These are phyloP conservation scores for Enhydra lutris DNA, from an alignment of 2,113 vertebrate genomes.

Conservation along the genomic window DNA sequence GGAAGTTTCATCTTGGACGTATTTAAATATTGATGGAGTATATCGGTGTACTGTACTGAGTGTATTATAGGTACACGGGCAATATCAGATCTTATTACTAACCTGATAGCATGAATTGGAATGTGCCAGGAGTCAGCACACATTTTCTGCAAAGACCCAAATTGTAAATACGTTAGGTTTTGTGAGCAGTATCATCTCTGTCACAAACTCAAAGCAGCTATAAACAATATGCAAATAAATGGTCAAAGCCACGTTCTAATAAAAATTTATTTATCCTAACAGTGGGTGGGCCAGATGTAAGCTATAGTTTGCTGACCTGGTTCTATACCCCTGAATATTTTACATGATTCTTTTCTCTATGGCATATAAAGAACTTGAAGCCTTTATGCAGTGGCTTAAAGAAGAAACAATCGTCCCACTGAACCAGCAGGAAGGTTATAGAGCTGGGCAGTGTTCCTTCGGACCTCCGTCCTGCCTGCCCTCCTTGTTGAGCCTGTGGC, in stretches of 20 bases:
- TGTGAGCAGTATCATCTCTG: not conserved
- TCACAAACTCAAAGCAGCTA: not conserved
- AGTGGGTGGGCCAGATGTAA: not conserved
- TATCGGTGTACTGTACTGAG: not conserved
- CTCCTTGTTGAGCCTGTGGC: not conserved
- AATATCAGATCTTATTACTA: not conserved
- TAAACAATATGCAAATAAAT: not conserved
- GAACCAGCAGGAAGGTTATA: not conserved
- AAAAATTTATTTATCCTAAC: not conserved
- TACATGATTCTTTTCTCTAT: not conserved
- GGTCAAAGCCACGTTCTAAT: not conserved
- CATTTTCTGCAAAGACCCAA: not conserved
- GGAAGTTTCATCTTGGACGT: not conserved
- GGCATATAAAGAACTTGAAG: not conserved
- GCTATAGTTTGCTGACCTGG: not conserved
- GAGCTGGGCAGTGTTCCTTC: not conserved
- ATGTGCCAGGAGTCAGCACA: not conserved
- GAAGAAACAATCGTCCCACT: not conserved
- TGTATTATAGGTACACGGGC: not conserved
- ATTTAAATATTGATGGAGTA: not conserved
- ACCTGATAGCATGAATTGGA: not conserved
- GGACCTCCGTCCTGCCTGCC: accelerated
- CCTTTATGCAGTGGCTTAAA: not conserved
- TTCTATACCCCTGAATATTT: not conserved
- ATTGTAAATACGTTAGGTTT: not conserved